Evolutionary conservation across 2,113 vertebrate genomes (phyloP), one percentile per base, ranked within the genome.

Genomic region (Rhadina sibilatrix): DNA sequence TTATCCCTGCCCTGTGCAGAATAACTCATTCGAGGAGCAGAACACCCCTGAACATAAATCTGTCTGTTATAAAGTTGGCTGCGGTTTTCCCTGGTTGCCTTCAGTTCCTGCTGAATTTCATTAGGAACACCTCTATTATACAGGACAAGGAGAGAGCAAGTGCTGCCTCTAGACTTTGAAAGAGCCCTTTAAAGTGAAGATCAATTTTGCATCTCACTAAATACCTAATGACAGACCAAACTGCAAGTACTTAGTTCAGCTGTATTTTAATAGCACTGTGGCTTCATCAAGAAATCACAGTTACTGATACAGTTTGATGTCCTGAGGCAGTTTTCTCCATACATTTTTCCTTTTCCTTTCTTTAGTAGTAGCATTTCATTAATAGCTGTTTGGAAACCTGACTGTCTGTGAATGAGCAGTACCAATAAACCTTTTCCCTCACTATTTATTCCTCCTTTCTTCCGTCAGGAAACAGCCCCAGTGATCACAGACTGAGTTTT

Each of bases 141-240:
- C 35, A 71, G 86, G 74, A 60, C 52, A 28, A 64, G 79, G 44
- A 81, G 71, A 75, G 69, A 86, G 83, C 83, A 65, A 91, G 65
- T 42, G 52, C 95, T 86, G 87, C 53, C 72, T 93, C 47, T 74
- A 42, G 60, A 33, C 74, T 89, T 83, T 77, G 80, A 92, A 95
- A 92, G 94, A 96, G 69, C 81, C 42, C 44, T 95, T 93, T 82
- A 89, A 83, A 95, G 64, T 12, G 31, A 83, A 87, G 91, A 97
- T 95, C 86, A 93, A 64, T 95, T 92, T 90, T 94, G 95, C 94
- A 87, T 97, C 89, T 89, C 81, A 53, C 94, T 95, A 94, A 96
- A 89, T 93, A 93, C 63, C 42, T 94, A 90, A 95, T 90, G 90
- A 95, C 79, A 95, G 91, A 86, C 83, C 76, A 59, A 93, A 95